Evolutionary conservation across 2,113 vertebrate genomes (phyloP).

Genomic region (Podarcis raffonei): DNA sequence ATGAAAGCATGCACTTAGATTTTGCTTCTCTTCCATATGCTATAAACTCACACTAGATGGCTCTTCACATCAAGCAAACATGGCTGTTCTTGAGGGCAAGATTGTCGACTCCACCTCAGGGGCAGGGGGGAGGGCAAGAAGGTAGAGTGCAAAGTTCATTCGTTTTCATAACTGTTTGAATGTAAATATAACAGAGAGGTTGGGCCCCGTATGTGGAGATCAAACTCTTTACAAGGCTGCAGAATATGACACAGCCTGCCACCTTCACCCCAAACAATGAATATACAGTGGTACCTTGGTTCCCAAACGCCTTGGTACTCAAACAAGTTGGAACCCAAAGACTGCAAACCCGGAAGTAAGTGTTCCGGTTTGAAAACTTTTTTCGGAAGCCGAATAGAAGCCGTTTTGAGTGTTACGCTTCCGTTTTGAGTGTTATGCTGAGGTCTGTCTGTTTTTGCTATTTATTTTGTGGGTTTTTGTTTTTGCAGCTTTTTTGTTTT

Average conservation of each 20-base stretch:
- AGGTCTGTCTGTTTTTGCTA: no score
- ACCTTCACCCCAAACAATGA: no score
- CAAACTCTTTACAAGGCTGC: not conserved
- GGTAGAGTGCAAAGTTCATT: not conserved
- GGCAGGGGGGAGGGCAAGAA: not conserved
- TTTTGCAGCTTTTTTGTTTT: no score
- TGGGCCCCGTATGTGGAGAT: constrained; percentile 19
- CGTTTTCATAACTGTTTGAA: constrained; percentile 25
- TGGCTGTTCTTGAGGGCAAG: constrained; percentile 14
- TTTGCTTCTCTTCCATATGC: constrained; percentile 48
- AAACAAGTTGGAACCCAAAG: no score
- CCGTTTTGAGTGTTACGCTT: no score
- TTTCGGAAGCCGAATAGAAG: no score
- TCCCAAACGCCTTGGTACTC: no score
- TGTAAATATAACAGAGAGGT: not conserved
- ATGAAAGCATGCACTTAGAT: not conserved
- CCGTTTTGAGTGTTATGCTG: no score
- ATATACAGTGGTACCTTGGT: no score
- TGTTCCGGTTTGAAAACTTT: no score
- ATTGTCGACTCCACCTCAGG: constrained; percentile 16
- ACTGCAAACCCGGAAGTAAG: no score
- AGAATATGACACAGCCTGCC: not conserved
- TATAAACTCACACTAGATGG: constrained; percentile 9
- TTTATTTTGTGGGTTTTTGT: no score
- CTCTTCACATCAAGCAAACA: constrained; percentile 63